Percentiles rank a stretch among this genome's conserved stretches.
Evolutionary conservation across 2,113 vertebrate genomes (phyloP).

Genomic region (Ceyx melanurus): DNA sequence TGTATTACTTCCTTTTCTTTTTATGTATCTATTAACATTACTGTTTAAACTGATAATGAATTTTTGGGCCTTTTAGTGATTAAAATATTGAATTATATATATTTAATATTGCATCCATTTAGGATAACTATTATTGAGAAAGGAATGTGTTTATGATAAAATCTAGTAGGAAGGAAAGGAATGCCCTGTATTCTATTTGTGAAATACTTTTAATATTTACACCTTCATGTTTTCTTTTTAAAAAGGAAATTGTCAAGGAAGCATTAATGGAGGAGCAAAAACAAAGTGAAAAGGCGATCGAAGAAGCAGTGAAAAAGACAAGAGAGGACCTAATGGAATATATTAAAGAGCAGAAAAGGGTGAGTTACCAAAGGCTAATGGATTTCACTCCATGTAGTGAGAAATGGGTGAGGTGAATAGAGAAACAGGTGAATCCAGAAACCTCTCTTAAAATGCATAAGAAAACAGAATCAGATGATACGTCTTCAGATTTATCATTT

Average conservation of each 20-base stretch:
- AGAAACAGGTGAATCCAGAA: not conserved
- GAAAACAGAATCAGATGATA: not conserved
- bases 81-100: not conserved
- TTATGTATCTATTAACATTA: not conserved
- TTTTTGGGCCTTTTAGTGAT: not conserved
- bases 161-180: not conserved
- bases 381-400: not conserved
- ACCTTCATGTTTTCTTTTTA: not conserved
- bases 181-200: not conserved
- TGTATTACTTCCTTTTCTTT: not conserved
- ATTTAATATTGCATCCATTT: not conserved
- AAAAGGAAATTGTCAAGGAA: constrained; percentile 76
- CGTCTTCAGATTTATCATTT: not conserved
- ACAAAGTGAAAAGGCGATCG: constrained; percentile 70
- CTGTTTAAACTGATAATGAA: not conserved
- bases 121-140: not conserved
- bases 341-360: constrained; percentile 79
- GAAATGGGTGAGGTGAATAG: not conserved
- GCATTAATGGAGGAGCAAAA: constrained; percentile 76
- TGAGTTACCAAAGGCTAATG: constrained; percentile 57
- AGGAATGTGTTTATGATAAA: not conserved
- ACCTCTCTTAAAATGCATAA: not conserved
- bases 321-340: constrained; percentile 79
- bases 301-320: constrained; percentile 75
- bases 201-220: not conserved